Evolutionary conservation across 1,140 invertebrate genomes (phyloP).

Genomic region (Aphelinus certus): DNA sequence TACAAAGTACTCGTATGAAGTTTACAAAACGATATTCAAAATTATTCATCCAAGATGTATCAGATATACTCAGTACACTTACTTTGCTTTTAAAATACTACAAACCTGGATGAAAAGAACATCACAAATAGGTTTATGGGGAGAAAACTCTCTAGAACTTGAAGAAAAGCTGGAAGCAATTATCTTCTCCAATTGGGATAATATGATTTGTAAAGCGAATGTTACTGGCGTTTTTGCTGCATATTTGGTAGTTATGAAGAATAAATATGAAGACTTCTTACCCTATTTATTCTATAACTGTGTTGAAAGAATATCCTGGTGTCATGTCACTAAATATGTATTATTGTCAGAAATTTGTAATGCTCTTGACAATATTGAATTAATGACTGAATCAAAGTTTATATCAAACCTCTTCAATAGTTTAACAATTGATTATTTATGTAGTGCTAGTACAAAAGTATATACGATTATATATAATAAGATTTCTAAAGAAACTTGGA

Average conservation of each 20-base stretch:
- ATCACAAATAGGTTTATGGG: conserved; percentile 48
- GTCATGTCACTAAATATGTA: conserved; percentile 53
- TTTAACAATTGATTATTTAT: conserved; percentile 49
- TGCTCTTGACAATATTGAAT: conserved; percentile 37
- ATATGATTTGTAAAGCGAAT: conserved; percentile 39
- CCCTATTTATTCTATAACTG: conserved; percentile 45
- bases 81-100: conserved; percentile 56
- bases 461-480: conserved; percentile 50
- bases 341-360: conserved; percentile 54
- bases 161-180: conserved; percentile 53
- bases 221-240: conserved; percentile 39
- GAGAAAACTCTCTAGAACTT: conserved; percentile 25
- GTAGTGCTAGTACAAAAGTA: conserved; percentile 50
- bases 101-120: conserved; percentile 51
- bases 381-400: conserved; percentile 43
- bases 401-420: conserved; percentile 46
- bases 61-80: conserved; percentile 53
- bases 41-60: conserved; percentile 50
- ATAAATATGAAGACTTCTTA: conserved; percentile 51
- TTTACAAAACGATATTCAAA: conserved; percentile 44
- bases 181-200: conserved; percentile 52
- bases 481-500: conserved; percentile 48
- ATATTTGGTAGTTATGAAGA: conserved; percentile 55
- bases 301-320: conserved; percentile 53
- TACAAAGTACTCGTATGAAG: conserved; percentile 36